These are phyloP conservation scores for Lepus townsendii DNA, from an alignment of 2,797 vertebrate species.

Conservation along the genomic window DNA sequence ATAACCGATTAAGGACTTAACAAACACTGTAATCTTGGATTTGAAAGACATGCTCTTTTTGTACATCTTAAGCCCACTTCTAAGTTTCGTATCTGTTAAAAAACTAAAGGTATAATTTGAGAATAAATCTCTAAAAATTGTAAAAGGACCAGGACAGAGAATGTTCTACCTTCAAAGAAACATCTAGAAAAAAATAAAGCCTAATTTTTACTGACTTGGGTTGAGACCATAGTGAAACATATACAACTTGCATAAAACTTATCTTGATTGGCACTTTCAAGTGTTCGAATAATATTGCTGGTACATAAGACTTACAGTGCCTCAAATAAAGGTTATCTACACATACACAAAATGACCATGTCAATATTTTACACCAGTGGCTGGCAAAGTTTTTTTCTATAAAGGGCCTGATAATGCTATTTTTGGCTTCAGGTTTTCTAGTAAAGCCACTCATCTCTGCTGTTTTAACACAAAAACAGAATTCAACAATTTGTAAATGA, in stretches of 20 bases:
- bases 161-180: not conserved
- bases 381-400: not conserved
- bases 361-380: not conserved
- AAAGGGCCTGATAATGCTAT: not conserved
- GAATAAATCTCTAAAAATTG: not conserved
- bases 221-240: not conserved
- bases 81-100: not conserved
- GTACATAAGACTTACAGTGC: not conserved
- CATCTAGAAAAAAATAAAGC: slow-evolving; percentile 22
- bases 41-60: not conserved
- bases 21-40: not conserved
- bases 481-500: not conserved
- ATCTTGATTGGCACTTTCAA: not conserved
- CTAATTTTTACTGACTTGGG: not conserved
- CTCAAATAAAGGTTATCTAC: slow-evolving; percentile 13
- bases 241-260: not conserved
- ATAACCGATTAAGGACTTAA: not conserved
- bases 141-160: not conserved
- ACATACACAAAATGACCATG: slow-evolving; percentile 3
- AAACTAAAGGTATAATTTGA: not conserved
- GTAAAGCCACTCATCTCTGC: not conserved
- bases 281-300: slow-evolving; percentile 7
- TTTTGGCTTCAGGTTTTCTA: not conserved
- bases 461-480: not conserved
- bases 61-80: not conserved